phyloP scores from a whole-genome alignment of 2,113 vertebrate genomes.

The Cryptotis parvus region DNA sequence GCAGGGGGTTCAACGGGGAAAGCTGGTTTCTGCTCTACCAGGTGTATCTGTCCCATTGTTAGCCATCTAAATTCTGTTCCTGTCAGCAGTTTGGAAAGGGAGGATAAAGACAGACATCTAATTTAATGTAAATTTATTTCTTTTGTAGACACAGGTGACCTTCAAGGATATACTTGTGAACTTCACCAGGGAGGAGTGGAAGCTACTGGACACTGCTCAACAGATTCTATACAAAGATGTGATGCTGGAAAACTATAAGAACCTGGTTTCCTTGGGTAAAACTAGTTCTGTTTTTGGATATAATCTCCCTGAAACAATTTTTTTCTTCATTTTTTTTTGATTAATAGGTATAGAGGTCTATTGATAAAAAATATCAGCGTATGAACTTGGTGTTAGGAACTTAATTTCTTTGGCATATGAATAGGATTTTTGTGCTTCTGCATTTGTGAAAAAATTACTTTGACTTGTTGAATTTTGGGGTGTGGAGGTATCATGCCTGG shows the following conservation, averaged over 20 bases:
- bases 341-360: not conserved
- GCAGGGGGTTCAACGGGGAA: too few species aligned
- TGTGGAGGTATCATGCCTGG: too few species aligned
- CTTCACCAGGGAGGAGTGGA: constrained; percentile 76
- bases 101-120: not conserved
- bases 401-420: too few species aligned
- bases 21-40: too few species aligned
- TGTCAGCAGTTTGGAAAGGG: not conserved
- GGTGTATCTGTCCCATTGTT: not conserved
- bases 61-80: not conserved
- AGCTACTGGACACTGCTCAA: constrained; percentile 63
- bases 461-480: too few species aligned
- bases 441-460: too few species aligned
- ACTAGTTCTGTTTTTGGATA: not conserved
- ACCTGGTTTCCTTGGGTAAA: constrained; percentile 70
- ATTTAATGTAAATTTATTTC: not conserved
- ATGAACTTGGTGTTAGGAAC: too few species aligned
- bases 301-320: too few species aligned
- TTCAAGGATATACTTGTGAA: constrained; percentile 72
- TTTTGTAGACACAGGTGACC: constrained; percentile 68
- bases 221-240: constrained; percentile 73
- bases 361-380: not conserved
- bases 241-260: constrained; percentile 74
- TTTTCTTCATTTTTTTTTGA: too few species aligned
- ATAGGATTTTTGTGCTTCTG: too few species aligned